These are phyloP conservation scores for Noctua comes DNA, from an alignment of 2,888 invertebrate genomes.

Conservation along the genomic window DNA sequence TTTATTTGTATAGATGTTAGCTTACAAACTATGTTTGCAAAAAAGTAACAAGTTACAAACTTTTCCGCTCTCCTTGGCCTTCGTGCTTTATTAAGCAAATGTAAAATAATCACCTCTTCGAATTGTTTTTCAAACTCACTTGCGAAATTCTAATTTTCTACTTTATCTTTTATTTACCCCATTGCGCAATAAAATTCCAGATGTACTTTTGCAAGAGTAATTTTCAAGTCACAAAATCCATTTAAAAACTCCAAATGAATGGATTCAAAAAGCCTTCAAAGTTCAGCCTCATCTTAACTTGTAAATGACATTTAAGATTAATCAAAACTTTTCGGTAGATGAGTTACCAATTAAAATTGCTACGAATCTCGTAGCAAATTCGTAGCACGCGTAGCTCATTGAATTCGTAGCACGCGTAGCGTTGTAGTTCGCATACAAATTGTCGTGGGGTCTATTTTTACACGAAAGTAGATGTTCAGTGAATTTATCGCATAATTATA, in stretches of 20 bases:
- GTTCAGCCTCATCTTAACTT: slow-evolving; percentile 55
- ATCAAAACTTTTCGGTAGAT: slow-evolving; percentile 66
- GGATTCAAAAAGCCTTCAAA: slow-evolving; percentile 37
- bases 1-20: too few relatives aligned
- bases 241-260: slow-evolving; percentile 50
- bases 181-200: slow-evolving; percentile 35
- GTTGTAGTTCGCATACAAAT: slow-evolving; percentile 56
- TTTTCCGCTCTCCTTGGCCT: not conserved
- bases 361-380: slow-evolving; percentile 65
- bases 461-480: slow-evolving; percentile 22
- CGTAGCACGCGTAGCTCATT: slow-evolving; percentile 61
- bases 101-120: not conserved
- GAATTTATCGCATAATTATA: slow-evolving; percentile 35
- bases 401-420: slow-evolving; percentile 60
- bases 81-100: not conserved
- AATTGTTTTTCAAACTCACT: slow-evolving; percentile 39
- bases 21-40: not conserved
- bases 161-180: slow-evolving; percentile 28
- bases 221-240: slow-evolving; percentile 52
- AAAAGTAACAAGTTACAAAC: not conserved
- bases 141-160: slow-evolving; percentile 24
- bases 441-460: slow-evolving; percentile 50
- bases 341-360: slow-evolving; percentile 62
- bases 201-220: slow-evolving; percentile 47
- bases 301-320: slow-evolving; percentile 63